Conservation (phyloP, 2,888 invertebrate species). For the Agrochola litura region DNA sequence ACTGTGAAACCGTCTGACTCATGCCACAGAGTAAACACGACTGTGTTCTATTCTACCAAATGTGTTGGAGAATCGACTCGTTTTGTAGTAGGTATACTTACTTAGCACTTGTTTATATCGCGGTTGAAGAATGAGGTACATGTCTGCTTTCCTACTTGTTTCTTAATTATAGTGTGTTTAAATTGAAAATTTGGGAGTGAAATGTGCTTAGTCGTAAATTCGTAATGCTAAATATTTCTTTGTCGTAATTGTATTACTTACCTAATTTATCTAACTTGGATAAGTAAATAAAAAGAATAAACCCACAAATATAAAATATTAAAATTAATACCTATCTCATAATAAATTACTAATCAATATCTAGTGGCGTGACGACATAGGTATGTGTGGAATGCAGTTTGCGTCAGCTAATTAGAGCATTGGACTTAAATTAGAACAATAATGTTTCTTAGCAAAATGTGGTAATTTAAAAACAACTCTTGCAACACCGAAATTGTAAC, state of each 20-base stretch:
- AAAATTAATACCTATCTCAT: neutral
- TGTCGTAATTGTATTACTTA: neutral
- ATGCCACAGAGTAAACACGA: constrained; percentile 32
- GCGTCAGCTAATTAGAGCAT: constrained; percentile 20
- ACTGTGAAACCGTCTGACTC: constrained; percentile 46
- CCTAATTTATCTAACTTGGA: neutral
- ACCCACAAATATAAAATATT: neutral
- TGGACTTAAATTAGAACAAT: constrained; percentile 31
- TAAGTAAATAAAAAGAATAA: neutral
- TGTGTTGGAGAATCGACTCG: constrained; percentile 34
- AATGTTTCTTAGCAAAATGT: constrained; percentile 10
- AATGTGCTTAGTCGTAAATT: too few species aligned
- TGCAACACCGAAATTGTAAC: constrained; percentile 38
- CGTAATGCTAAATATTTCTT: neutral
- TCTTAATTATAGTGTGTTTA: neutral
- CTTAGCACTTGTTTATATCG: neutral
- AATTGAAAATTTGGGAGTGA: neutral
- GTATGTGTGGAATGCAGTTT: constrained; percentile 18
- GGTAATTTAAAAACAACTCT: constrained; percentile 40
- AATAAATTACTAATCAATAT: neutral
- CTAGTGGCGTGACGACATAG: neutral
- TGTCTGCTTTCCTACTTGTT: neutral
- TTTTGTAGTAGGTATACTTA: neutral
- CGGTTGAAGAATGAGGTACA: neutral
- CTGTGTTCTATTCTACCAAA: constrained; percentile 25